Evolutionary conservation across 2,113 vertebrate genomes (phyloP).

Genomic region (Notothenia coriiceps): DNA sequence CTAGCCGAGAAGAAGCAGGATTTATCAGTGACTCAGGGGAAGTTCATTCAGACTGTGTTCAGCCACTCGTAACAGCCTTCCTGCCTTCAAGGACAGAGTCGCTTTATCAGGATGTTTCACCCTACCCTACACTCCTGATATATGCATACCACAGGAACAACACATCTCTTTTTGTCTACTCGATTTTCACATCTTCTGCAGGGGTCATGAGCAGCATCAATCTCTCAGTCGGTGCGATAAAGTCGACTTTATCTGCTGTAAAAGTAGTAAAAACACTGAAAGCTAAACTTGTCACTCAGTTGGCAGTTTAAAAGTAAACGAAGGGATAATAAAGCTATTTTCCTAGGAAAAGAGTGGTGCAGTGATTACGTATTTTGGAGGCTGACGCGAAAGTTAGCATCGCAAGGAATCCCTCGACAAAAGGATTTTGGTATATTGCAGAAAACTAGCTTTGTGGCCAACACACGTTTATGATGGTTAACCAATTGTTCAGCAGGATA

Average conservation of each 20-base stretch:
- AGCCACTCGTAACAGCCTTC: not conserved
- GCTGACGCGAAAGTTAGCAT: too few relatives aligned
- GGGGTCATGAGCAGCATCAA: constrained; percentile 1
- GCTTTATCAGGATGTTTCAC: constrained; percentile 1
- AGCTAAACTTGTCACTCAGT: not conserved
- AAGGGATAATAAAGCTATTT: not conserved
- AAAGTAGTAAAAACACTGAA: not conserved
- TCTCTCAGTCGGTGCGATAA: not conserved
- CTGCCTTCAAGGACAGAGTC: not conserved
- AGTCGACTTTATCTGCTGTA: not conserved
- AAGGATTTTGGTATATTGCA: too few relatives aligned
- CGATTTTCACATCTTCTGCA: not conserved
- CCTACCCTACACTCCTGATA: not conserved
- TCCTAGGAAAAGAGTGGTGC: not conserved
- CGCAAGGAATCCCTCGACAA: too few relatives aligned
- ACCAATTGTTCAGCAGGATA: too few relatives aligned
- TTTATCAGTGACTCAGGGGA: constrained; percentile 6
- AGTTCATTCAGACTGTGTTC: not conserved
- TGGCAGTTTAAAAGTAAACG: too few relatives aligned
- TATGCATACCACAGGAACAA: constrained; percentile 12
- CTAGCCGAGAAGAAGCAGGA: not conserved
- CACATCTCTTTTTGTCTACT: not conserved
- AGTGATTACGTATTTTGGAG: too few relatives aligned
- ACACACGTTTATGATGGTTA: too few relatives aligned
- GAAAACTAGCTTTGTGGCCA: too few relatives aligned